phyloP scores from a whole-genome alignment of 2,888 invertebrate genomes.

The Lasioglossum villosulum region DNA sequence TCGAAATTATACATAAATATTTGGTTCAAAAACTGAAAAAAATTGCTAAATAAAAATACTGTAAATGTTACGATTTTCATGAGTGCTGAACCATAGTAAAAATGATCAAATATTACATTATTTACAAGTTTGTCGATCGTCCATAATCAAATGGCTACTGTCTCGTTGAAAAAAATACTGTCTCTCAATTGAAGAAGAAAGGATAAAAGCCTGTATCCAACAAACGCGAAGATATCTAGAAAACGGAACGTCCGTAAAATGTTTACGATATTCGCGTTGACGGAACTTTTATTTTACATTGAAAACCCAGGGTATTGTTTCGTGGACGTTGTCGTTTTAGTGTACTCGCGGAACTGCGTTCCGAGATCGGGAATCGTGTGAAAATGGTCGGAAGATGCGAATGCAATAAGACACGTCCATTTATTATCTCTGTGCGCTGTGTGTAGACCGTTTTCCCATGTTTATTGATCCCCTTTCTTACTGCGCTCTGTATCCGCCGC shows the following conservation, averaged over 20 bases:
- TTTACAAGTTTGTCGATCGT: not conserved
- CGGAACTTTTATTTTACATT: not conserved
- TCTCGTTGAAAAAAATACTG: not conserved
- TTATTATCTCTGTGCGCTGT: not conserved
- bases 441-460: not conserved
- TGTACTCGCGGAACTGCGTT: not conserved
- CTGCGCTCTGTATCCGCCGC: not conserved
- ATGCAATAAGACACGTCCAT: constrained; percentile 10
- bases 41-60: not conserved
- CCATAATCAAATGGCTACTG: too few relatives aligned
- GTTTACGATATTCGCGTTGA: not conserved
- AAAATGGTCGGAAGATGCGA: not conserved
- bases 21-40: not conserved
- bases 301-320: not conserved
- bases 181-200: not conserved
- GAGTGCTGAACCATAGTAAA: not conserved
- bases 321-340: not conserved
- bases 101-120: not conserved
- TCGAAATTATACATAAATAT: not conserved
- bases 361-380: not conserved
- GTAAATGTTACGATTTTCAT: not conserved
- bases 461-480: not conserved
- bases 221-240: not conserved
- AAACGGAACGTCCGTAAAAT: not conserved
- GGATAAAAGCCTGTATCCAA: not conserved